phyloP scores from a whole-genome alignment of 2,797 vertebrate genomes.

The Cygnus olor region DNA sequence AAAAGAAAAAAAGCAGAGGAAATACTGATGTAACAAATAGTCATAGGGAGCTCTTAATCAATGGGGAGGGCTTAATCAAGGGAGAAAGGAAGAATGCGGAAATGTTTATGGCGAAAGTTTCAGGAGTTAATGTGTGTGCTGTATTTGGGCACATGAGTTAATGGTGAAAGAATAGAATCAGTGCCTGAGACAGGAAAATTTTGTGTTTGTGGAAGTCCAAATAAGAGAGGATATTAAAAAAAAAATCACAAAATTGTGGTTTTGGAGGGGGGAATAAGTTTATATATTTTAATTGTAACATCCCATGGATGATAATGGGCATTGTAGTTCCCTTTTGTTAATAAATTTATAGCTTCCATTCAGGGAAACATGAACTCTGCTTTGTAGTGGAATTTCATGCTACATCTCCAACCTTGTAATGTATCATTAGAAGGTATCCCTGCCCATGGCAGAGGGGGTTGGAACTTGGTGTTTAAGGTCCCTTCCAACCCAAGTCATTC shows the following conservation, averaged over 20 bases:
- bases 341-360: not conserved
- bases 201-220: not conserved
- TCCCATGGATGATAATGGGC: not conserved
- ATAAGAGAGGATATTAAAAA: not conserved
- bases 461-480: no score
- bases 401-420: rapidly evolving
- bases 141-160: not conserved
- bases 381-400: not conserved
- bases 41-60: not conserved
- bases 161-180: not conserved
- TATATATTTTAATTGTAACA: not conserved
- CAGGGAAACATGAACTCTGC: not conserved
- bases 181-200: not conserved
- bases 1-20: not conserved
- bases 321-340: not conserved
- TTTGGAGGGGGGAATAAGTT: not conserved
- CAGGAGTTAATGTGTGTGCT: not conserved
- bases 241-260: not conserved
- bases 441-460: not conserved
- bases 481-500: no score
- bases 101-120: not conserved
- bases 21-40: not conserved
- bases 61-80: not conserved
- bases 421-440: not conserved
- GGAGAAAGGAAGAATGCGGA: not conserved